A percentile compares a stretch with the other conserved stretches of the same genome.
phyloP scores from a whole-genome alignment of 2,113 vertebrate genomes.

The Microcebus jonahi region DNA sequence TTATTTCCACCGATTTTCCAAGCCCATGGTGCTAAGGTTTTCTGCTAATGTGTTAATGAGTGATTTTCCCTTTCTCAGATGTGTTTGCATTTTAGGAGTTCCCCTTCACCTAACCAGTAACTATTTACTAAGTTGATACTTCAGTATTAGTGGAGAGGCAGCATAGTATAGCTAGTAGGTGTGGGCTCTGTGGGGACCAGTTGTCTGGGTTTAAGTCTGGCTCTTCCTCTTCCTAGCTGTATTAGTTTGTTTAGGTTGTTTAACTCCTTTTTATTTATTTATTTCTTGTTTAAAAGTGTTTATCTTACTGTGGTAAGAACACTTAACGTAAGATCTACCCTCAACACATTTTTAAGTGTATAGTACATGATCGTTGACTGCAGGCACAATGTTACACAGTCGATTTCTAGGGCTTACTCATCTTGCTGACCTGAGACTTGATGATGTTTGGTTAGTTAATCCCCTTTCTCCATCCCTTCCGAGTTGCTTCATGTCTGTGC shows the following conservation, averaged over 20 bases:
- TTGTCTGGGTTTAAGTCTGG: neutral
- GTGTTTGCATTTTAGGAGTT: constrained; percentile 4
- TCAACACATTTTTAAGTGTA: neutral
- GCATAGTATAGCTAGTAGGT: neutral
- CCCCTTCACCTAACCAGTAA: neutral
- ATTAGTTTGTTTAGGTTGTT: neutral
- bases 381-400: neutral
- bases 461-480: neutral
- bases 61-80: neutral
- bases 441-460: neutral
- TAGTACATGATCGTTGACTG: no score
- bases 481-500: neutral
- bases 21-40: neutral
- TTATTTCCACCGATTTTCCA: neutral
- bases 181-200: neutral
- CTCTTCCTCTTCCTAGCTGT: neutral
- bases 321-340: neutral
- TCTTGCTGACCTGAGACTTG: neutral
- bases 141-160: neutral
- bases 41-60: neutral
- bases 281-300: neutral
- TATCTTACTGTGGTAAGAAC: neutral
- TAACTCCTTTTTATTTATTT: neutral
- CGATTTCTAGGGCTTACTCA: neutral
- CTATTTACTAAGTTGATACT: neutral